Evolutionary conservation across 2,797 vertebrate species (phyloP).

Genomic region (Tolypeutes matacus): DNA sequence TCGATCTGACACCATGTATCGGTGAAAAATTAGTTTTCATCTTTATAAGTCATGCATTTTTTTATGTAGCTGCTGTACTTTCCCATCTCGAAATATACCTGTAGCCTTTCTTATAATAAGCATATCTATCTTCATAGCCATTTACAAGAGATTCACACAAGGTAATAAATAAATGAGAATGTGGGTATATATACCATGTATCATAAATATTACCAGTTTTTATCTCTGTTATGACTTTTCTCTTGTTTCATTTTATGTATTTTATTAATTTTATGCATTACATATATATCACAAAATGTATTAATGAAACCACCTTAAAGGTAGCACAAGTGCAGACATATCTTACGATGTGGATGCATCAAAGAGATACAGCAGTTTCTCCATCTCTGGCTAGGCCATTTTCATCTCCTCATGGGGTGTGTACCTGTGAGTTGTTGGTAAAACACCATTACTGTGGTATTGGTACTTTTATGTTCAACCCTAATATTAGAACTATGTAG

Average conservation of each 20-base stretch:
- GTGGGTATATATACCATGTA: not conserved
- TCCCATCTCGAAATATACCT: conserved; percentile 9
- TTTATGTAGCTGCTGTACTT: conserved; percentile 1
- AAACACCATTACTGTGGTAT: not conserved
- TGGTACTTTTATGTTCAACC: conserved; percentile 31
- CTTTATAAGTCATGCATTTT: conserved; percentile 50
- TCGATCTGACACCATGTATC: not conserved
- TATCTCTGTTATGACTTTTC: not conserved
- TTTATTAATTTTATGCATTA: conserved; percentile 3
- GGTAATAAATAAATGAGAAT: conserved; percentile 11
- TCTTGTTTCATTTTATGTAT: not conserved
- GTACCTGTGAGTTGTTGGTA: conserved; percentile 41
- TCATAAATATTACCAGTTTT: not conserved
- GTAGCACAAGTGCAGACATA: conserved; percentile 16
- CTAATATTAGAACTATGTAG: not conserved
- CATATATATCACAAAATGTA: not conserved
- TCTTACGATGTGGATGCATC: conserved; percentile 8
- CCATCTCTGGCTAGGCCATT: conserved; percentile 8
- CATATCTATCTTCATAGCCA: not conserved
- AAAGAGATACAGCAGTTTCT: not conserved
- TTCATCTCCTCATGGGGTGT: not conserved
- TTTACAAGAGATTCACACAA: conserved; percentile 18
- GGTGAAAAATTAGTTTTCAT: conserved; percentile 35
- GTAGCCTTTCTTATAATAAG: conserved; percentile 31
- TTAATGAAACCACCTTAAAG: conserved; percentile 58